phyloP scores from a whole-genome alignment of 2,888 invertebrate genomes.

The Trissolcus japonicus region DNA sequence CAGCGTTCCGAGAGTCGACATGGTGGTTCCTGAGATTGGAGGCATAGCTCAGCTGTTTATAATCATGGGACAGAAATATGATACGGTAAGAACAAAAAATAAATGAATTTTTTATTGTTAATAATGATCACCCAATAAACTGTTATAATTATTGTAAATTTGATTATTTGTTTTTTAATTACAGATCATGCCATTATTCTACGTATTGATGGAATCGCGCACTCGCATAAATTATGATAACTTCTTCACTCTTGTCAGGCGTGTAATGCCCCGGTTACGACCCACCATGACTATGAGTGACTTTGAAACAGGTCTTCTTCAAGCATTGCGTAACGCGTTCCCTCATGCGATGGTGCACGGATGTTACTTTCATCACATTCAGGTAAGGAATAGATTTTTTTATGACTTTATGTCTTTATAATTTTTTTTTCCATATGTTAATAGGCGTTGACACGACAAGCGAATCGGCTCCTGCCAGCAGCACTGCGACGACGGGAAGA shows the following conservation, averaged over 20 bases:
- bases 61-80: constrained; percentile 1
- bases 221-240: too few relatives aligned
- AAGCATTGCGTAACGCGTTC: neutral
- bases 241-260: neutral
- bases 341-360: neutral
- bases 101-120: too few relatives aligned
- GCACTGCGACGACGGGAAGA: neutral
- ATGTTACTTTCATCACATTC: neutral
- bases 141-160: too few relatives aligned
- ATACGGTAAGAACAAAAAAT: too few relatives aligned
- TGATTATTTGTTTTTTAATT: too few relatives aligned
- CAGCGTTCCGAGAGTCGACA: neutral
- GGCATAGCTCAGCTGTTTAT: neutral
- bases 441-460: too few relatives aligned
- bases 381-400: too few relatives aligned
- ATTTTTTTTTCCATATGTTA: neutral
- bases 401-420: too few relatives aligned
- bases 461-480: neutral
- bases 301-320: neutral
- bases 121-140: too few relatives aligned
- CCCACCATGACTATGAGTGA: neutral
- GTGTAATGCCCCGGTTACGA: neutral
- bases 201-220: too few relatives aligned
- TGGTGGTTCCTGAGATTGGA: neutral
- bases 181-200: too few relatives aligned